Evolutionary conservation across 53 echinoderm and acorn worm species (phyloP).

Genomic region (Paracentrotus lividus): DNA sequence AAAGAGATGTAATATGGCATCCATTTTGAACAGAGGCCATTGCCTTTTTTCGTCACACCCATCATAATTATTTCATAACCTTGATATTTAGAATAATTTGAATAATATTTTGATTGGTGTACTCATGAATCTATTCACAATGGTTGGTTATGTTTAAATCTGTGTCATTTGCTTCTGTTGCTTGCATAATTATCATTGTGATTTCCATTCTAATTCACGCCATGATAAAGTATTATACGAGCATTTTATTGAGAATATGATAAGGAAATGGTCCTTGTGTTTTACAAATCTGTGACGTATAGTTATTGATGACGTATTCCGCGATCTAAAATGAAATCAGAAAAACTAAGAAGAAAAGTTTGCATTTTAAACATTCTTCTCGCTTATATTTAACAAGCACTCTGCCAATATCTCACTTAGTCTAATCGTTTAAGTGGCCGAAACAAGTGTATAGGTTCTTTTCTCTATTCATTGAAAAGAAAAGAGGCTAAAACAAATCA

Average conservation of each 20-base stretch:
- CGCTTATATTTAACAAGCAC: conserved; percentile 50
- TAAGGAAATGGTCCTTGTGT: not conserved
- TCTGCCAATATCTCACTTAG: not conserved
- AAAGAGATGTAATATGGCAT: not conserved
- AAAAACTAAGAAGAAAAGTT: not conserved
- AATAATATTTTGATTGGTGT: too few species aligned
- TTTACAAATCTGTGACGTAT: not conserved
- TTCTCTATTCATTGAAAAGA: conserved; percentile 37
- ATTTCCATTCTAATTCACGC: not conserved
- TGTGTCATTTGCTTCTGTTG: not conserved
- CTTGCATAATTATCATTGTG: not conserved
- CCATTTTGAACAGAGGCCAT: not conserved
- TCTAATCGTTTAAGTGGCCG: conserved; percentile 56
- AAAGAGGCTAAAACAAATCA: conserved; percentile 40
- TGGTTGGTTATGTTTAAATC: not conserved
- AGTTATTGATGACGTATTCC: not conserved
- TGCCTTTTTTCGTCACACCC: not conserved
- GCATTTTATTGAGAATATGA: not conserved
- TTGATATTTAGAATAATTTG: not conserved
- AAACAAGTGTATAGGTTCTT: conserved; percentile 33
- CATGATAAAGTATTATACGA: not conserved
- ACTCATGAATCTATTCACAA: not conserved
- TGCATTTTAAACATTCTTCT: not conserved
- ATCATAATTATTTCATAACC: not conserved
- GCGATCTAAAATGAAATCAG: not conserved